A percentile compares a stretch with the other conserved stretches of the same genome.
These are phyloP conservation scores for Bovichtus diacanthus DNA, from an alignment of 2,797 vertebrate species.

Conservation along the genomic window DNA sequence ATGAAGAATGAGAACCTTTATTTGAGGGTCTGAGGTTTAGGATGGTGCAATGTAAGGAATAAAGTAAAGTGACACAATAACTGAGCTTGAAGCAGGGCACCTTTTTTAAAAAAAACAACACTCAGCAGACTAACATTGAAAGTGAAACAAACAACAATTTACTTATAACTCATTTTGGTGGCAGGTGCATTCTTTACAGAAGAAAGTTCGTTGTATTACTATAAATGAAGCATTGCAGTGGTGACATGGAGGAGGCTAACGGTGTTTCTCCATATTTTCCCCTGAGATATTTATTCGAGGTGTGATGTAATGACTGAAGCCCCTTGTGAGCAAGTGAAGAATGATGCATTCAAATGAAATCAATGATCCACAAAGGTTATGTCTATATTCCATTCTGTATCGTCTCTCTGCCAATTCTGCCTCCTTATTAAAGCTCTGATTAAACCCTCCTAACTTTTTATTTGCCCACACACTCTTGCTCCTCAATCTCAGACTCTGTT, in stretches of 20 bases:
- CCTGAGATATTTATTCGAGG: constrained; percentile 24
- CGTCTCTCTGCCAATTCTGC: constrained; percentile 31
- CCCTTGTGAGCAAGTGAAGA: constrained; percentile 31
- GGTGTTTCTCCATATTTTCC: constrained; percentile 1
- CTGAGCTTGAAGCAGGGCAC: background rate
- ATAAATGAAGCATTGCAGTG: background rate
- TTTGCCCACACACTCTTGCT: background rate
- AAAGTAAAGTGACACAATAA: constrained; percentile 15
- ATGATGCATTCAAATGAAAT: constrained; percentile 45
- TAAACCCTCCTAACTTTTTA: background rate
- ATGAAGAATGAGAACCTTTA: constrained; percentile 32
- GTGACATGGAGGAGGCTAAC: background rate
- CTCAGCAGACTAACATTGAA: constrained; percentile 33
- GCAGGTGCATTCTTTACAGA: background rate
- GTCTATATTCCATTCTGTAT: constrained; percentile 35
- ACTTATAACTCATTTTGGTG: constrained; percentile 1
- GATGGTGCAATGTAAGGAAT: constrained; percentile 6
- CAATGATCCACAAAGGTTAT: constrained; percentile 42
- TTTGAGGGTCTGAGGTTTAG: constrained; percentile 13
- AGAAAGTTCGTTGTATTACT: background rate
- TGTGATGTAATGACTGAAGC: constrained; percentile 5
- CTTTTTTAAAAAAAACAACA: background rate
- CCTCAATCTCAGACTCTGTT: background rate
- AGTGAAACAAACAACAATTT: constrained; percentile 23
- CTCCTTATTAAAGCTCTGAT: constrained; percentile 19